Base-by-base conservation (phyloP, 2,888 invertebrate genomes). In the Acanthosepion lycidas region DNA sequence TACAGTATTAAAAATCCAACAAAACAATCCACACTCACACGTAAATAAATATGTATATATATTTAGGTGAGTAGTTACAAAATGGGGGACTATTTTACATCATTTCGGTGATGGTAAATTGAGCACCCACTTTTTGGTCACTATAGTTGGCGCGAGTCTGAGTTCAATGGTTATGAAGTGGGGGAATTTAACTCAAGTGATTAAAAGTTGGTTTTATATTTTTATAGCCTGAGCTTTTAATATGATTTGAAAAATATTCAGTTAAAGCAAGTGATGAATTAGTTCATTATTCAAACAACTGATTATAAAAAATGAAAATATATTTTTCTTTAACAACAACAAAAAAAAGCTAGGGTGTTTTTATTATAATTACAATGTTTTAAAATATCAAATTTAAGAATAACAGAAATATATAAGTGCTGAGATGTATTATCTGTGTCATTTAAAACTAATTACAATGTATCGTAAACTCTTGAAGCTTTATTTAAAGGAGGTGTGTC, bases 401-500 rank as follows among this genome's bases (percentile, higher is more conserved):
- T 78, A n/a, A 33, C 20, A 15, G 33, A 33, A n/a, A 78, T 78
- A 78, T 78, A n/a, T 15, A 78, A 33, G 33, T 78, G 78, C 26
- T 78, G 33, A 15, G 78, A 59, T 23, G 23, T 6, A 9, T 33
- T 78, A 0, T 33, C 15, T n/a, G n/a, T n/a, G 12, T n/a, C n/a
- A 78, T n/a, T 78, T 78, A 33, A 78, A n/a, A 23, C 15, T n/a
- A 15, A 78, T 78, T 78, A 59, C 20, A 5, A 23, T 59, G 26
- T 59, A 23, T 23, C 6, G 23, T 59, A 78, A 78, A 78, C 12
- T 78, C 18, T n/a, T n/a, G n/a, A 78, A 33, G 12, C n/a, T 78
- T n/a, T 78, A n/a, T 78, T 78, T 78, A 78, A 78, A 78, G 78
- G 78, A 78, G 78, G 78, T 78, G 78, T 78, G 78, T 78, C 78